Conservation (phyloP, 2,113 vertebrate genomes). For the Caretta caretta region DNA sequence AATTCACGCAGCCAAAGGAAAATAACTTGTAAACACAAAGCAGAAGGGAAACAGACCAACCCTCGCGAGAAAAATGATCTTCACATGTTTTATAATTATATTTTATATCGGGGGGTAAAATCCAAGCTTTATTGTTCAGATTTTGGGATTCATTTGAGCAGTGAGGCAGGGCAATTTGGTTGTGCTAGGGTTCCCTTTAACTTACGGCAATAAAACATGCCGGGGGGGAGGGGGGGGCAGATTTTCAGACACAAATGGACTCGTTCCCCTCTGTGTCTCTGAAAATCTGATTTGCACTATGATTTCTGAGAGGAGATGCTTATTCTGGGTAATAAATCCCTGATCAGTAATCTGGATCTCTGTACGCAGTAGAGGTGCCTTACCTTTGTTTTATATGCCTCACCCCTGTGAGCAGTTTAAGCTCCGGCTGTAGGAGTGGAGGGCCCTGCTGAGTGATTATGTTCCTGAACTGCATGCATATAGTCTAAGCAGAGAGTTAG, state of each 20-base stretch:
- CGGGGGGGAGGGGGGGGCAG: accelerated
- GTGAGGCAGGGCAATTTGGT: background rate
- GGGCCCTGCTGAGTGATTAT: background rate
- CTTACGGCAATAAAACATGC: background rate
- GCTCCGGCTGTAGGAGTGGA: background rate
- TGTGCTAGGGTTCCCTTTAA: too few species aligned
- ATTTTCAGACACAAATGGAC: background rate
- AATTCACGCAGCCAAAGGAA: too few species aligned
- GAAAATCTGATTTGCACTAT: background rate
- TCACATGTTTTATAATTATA: background rate
- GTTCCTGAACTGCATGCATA: background rate
- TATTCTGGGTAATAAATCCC: background rate
- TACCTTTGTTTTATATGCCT: background rate
- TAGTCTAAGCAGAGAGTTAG: background rate
- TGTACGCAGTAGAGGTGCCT: background rate
- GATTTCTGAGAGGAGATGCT: background rate
- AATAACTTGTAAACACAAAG: too few species aligned
- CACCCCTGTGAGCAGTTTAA: background rate
- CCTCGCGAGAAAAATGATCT: too few species aligned
- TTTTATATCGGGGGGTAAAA: background rate
- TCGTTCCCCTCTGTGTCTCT: background rate
- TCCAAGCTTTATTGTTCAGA: background rate
- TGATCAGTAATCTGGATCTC: background rate
- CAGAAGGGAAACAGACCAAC: background rate
- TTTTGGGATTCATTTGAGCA: background rate